Percentiles rank a stretch among this genome's conserved stretches.
phyloP scores from a whole-genome alignment of 2,113 vertebrate genomes.

The Lepidothrix coronata region DNA sequence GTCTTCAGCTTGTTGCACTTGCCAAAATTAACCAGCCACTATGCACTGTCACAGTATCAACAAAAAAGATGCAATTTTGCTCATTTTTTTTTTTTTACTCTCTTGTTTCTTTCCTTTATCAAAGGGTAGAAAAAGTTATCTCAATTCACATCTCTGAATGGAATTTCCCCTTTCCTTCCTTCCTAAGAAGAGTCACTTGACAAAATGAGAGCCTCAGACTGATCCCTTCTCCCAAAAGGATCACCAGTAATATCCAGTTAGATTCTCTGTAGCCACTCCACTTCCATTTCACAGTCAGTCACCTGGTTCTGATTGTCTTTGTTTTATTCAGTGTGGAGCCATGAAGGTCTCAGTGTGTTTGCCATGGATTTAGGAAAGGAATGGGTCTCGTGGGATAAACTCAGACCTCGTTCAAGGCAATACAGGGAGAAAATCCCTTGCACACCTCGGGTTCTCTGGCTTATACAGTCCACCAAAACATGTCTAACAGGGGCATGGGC shows the following conservation, averaged over 20 bases:
- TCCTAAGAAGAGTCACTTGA: background rate
- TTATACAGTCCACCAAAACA: background rate
- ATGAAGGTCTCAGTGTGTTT: background rate
- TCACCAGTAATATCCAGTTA: background rate
- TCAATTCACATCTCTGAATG: background rate
- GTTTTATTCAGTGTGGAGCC: background rate
- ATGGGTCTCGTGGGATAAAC: background rate
- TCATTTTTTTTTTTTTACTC: background rate
- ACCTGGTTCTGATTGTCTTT: background rate
- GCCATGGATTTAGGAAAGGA: background rate
- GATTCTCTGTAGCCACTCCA: background rate
- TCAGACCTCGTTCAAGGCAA: background rate
- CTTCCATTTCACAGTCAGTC: background rate
- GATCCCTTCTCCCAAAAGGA: background rate
- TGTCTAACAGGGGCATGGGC: background rate
- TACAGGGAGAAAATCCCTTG: background rate
- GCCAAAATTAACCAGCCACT: conserved; percentile 51
- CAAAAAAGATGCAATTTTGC: conserved; percentile 9
- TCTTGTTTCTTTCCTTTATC: background rate
- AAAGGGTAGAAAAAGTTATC: background rate
- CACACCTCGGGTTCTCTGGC: background rate
- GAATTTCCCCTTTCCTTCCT: background rate
- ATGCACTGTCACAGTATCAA: conserved; percentile 58
- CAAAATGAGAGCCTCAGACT: background rate
- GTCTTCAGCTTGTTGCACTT: conserved; percentile 56